Percentiles rank a stretch among this genome's conserved stretches.
Conservation (phyloP, 2,888 invertebrate species). For the Thereva nobilitata region DNA sequence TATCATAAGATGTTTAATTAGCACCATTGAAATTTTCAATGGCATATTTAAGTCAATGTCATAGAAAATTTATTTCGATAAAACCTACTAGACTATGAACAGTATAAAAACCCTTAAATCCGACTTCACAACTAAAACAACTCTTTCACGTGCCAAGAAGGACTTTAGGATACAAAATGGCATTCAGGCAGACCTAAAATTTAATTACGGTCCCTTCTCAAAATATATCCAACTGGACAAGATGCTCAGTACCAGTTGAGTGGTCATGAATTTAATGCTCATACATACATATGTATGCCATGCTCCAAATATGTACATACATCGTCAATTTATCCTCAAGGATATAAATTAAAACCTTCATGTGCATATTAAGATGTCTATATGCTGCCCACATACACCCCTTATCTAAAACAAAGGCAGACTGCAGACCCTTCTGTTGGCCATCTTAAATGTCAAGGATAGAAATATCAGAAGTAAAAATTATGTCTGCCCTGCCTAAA, state of each 20-base stretch:
- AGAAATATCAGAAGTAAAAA: constrained; percentile 29
- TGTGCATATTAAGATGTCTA: too few relatives aligned
- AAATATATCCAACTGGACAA: constrained; percentile 18
- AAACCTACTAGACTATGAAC: too few relatives aligned
- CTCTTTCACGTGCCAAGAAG: too few relatives aligned
- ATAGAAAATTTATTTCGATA: too few relatives aligned
- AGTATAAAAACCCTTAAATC: too few relatives aligned
- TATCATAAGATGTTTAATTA: too few relatives aligned
- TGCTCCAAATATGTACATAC: background rate
- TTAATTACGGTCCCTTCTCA: constrained; percentile 29
- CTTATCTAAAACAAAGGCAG: too few relatives aligned
- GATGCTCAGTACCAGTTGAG: constrained; percentile 29
- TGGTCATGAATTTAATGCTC: constrained; percentile 2
- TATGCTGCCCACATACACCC: too few relatives aligned
- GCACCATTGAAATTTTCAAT: too few relatives aligned
- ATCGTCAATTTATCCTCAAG: background rate
- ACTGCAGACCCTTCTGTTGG: background rate
- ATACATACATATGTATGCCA: constrained; percentile 5
- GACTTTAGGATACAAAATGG: background rate
- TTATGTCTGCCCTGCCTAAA: constrained; percentile 1
- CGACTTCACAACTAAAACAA: too few relatives aligned
- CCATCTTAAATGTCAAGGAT: constrained; percentile 25
- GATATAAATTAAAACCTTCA: background rate
- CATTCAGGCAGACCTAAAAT: constrained; percentile 24
- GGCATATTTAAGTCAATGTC: too few relatives aligned